Evolutionary conservation across 92 coral and sea anemone genomes (phyloP).

Genomic region (Parazoanthus swiftii): DNA sequence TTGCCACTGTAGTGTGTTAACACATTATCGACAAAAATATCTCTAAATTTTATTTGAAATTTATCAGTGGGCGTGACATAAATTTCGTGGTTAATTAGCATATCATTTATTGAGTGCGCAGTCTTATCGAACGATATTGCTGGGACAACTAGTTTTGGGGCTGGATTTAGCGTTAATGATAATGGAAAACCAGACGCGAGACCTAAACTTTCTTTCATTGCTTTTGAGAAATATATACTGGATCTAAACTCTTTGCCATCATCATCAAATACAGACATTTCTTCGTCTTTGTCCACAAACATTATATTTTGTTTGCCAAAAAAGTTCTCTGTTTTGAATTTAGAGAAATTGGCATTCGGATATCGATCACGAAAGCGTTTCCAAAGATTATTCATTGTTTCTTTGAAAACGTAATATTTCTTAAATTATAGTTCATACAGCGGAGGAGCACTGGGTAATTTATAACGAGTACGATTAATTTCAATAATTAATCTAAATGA

Average conservation of each 20-base stretch:
- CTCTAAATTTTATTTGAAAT: not conserved
- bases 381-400: not conserved
- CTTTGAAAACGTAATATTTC: not conserved
- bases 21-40: not conserved
- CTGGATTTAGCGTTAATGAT: not conserved
- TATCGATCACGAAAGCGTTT: not conserved
- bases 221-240: not conserved
- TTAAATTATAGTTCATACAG: not conserved
- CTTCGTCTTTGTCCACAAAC: not conserved
- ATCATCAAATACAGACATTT: not conserved
- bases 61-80: not conserved
- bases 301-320: not conserved
- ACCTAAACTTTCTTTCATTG: not conserved
- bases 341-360: not conserved
- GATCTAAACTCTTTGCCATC: not conserved
- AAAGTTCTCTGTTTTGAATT: too few relatives aligned
- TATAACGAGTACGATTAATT: not conserved
- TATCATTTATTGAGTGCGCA: not conserved
- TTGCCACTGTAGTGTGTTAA: not conserved
- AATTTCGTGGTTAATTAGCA: not conserved
- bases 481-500: not conserved
- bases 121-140: not conserved
- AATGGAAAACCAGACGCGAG: not conserved
- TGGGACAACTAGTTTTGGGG: not conserved
- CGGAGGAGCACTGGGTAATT: constrained; percentile 1